Conservation (phyloP, 2,888 invertebrate species). For the Julus scanicus region DNA sequence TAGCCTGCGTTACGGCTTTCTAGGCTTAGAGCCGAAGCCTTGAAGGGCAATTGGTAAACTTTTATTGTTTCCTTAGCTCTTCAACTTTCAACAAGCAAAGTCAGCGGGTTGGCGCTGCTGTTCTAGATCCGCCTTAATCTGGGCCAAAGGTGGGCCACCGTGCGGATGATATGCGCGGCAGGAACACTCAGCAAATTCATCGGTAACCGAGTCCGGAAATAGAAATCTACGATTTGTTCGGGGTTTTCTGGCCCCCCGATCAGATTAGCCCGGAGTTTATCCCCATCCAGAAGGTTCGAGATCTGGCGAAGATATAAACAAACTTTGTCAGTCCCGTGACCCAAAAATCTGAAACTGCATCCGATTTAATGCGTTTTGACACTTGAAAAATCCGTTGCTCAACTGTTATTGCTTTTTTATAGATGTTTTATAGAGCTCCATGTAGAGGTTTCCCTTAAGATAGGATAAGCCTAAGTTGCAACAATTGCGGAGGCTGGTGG, state of each 20-base stretch:
- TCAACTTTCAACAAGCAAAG: constrained; percentile 39
- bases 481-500: neutral
- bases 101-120: neutral
- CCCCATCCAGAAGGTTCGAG: constrained; percentile 17
- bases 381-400: neutral
- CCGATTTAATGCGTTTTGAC: constrained; percentile 28
- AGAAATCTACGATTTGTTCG: neutral
- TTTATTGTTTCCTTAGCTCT: constrained; percentile 10
- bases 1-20: neutral
- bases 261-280: neutral
- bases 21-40: neutral
- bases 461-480: neutral
- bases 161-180: neutral
- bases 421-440: neutral
- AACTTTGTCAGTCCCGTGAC: neutral
- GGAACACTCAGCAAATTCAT: neutral
- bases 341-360: constrained; percentile 14
- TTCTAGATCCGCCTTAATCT: neutral
- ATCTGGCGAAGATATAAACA: constrained; percentile 29
- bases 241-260: neutral
- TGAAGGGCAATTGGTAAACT: constrained; percentile 11
- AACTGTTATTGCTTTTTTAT: neutral
- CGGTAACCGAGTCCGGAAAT: neutral
- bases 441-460: neutral
- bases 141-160: neutral